A percentile compares a stretch with the other conserved stretches of the same genome.
Evolutionary conservation across 2,113 vertebrate genomes (phyloP).

Genomic region (Mus spicilegus): DNA sequence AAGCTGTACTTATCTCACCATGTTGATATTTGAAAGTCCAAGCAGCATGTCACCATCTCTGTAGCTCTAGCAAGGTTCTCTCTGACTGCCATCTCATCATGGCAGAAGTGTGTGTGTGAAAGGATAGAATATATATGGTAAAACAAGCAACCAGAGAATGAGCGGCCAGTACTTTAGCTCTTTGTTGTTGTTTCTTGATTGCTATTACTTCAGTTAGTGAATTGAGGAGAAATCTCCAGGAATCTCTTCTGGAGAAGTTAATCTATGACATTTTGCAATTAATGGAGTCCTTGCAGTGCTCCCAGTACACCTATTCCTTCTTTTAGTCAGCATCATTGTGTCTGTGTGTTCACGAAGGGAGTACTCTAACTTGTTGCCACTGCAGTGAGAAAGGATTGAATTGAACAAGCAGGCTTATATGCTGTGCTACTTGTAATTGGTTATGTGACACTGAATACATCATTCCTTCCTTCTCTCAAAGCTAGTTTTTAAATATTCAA

Average conservation of each 20-base stretch:
- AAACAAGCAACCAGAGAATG: not conserved
- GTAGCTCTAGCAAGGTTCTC: not conserved
- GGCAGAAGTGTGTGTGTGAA: not conserved
- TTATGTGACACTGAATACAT: slow-evolving; percentile 14
- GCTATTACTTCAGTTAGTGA: not conserved
- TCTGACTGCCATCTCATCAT: not conserved
- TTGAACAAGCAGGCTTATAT: not conserved
- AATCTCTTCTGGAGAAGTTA: not conserved
- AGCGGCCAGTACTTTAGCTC: too few species aligned
- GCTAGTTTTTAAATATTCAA: slow-evolving; percentile 28
- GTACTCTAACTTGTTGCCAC: not conserved
- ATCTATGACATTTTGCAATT: not conserved
- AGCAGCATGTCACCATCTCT: not conserved
- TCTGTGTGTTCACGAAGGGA: not conserved
- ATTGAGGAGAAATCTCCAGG: not conserved
- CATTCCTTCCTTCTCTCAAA: slow-evolving; percentile 34
- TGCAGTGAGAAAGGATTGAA: not conserved
- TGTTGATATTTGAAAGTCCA: not conserved
- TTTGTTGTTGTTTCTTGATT: not conserved
- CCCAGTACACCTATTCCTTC: not conserved
- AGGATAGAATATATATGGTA: not conserved
- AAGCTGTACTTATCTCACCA: not conserved
- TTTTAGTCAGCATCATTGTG: slow-evolving; percentile 10
- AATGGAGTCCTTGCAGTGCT: not conserved
- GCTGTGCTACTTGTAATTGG: not conserved